phyloP scores from a whole-genome alignment of 2,113 vertebrate species.

The human region GRCh38 chr4:127526001-127526500 shows the following conservation, averaged over 20 bases:
- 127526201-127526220: not conserved
- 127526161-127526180: not conserved
- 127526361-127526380: conserved; percentile 10
- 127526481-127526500: not conserved
- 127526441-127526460: not conserved
- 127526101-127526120: not conserved
- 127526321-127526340: not conserved
- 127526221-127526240: not conserved
- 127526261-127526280: not conserved
- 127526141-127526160: conserved; percentile 27
- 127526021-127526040: conserved; percentile 3
- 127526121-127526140: conserved; percentile 31
- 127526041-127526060: conserved; percentile 33
- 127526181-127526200: not conserved
- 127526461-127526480: not conserved
- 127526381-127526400: not conserved
- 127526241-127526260: not conserved
- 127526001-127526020: conserved; percentile 39
- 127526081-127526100: not conserved
- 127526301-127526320: not conserved
- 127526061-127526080: conserved; percentile 29
- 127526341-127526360: not conserved
- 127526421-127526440: not conserved
- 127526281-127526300: not conserved
- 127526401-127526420: not conserved